phyloP scores from a whole-genome alignment of 2,888 invertebrate genomes.

The Clitarchus hookeri region DNA sequence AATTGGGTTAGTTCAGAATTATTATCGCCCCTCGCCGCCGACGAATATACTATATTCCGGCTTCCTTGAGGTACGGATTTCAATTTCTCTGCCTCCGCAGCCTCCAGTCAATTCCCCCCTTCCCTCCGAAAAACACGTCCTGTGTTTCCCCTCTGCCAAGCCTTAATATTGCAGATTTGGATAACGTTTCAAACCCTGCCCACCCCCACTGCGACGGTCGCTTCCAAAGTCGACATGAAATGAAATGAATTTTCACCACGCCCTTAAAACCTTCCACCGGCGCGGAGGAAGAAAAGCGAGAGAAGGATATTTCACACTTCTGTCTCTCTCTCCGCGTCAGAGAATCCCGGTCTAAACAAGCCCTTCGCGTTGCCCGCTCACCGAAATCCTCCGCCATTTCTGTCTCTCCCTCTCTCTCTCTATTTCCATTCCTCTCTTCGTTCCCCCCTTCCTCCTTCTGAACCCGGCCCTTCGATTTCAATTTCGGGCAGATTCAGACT shows the following conservation, averaged over 20 bases:
- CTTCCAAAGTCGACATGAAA: constrained; percentile 39
- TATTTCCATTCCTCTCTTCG: constrained; percentile 12
- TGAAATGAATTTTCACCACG: constrained; percentile 41
- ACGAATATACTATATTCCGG: not conserved
- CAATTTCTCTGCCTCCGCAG: constrained; percentile 38
- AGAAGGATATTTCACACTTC: not conserved
- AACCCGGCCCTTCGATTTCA: constrained; percentile 33
- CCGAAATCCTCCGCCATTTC: not conserved
- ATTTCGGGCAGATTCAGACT: constrained; percentile 41
- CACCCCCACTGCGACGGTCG: constrained; percentile 5
- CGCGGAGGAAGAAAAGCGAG: not conserved
- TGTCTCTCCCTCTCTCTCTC: constrained; percentile 17
- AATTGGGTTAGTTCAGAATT: constrained; percentile 44
- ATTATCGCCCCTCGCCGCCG: constrained; percentile 21
- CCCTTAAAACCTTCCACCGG: constrained; percentile 11
- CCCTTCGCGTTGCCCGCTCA: constrained; percentile 18
- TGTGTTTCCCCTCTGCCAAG: not conserved
- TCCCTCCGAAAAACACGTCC: not conserved
- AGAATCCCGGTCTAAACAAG: constrained; percentile 22
- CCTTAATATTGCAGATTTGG: constrained; percentile 42
- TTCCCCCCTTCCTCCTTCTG: constrained; percentile 28
- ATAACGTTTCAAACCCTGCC: constrained; percentile 37
- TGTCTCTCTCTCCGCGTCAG: not conserved
- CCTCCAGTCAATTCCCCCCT: not conserved
- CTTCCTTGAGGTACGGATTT: constrained; percentile 37